A percentile compares a stretch with the other conserved stretches of the same genome.
Conservation (phyloP, 2,888 invertebrate genomes). For the Sussaba pulchella region DNA sequence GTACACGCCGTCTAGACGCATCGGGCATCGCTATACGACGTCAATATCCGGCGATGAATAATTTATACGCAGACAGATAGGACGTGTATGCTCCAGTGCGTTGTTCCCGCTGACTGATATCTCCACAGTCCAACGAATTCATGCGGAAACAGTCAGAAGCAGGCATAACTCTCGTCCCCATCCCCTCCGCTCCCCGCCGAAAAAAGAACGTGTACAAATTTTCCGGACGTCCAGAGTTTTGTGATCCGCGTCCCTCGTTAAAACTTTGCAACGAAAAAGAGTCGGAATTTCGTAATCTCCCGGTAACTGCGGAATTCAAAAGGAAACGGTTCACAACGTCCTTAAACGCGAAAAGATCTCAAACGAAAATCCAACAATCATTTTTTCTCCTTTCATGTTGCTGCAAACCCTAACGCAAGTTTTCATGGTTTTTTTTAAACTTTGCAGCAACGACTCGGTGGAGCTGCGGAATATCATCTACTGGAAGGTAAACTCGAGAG, state of each 20-base stretch:
- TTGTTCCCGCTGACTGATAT: constrained; percentile 41
- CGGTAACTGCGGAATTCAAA: no score
- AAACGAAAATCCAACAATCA: no score
- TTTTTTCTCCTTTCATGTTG: no score
- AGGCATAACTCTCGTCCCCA: constrained; percentile 12
- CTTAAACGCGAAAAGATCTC: no score
- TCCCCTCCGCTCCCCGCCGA: no score
- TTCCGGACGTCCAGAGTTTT: background rate
- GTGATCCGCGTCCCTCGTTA: background rate
- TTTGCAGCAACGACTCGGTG: no score
- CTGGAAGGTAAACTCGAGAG: no score
- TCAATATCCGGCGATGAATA: constrained; percentile 74
- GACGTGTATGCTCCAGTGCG: constrained; percentile 51
- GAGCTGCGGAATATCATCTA: no score
- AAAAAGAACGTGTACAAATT: background rate
- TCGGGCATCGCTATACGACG: constrained; percentile 61
- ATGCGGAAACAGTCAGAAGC: constrained; percentile 10
- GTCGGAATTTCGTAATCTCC: no score
- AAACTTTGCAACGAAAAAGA: background rate
- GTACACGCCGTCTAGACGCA: constrained; percentile 72
- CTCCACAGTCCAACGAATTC: background rate
- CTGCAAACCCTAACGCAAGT: no score
- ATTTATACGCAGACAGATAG: constrained; percentile 68
- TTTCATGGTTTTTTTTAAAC: no score
- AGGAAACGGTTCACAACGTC: no score